Evolutionary conservation across 1,140 invertebrate genomes (phyloP).

Genomic region (Danaus plexippus): DNA sequence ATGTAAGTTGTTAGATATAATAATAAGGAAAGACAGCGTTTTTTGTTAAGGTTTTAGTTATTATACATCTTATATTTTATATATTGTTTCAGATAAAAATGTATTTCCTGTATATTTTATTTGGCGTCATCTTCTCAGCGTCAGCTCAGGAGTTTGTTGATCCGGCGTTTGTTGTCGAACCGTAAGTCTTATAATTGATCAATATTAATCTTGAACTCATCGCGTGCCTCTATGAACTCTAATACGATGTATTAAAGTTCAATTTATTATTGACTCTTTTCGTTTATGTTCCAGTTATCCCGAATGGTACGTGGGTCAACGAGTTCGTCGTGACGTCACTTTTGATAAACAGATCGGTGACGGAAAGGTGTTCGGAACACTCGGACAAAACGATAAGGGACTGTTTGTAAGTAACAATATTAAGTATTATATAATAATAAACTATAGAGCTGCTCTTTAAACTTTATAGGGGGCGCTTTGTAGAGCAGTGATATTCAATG

Average conservation of each 20-base stretch:
- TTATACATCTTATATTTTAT: too few relatives aligned
- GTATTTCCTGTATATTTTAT: slow-evolving; percentile 7
- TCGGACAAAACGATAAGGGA: slow-evolving; percentile 37
- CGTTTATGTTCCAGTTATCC: slow-evolving; percentile 24
- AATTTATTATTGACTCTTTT: neutral
- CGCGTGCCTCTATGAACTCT: neutral
- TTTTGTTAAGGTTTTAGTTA: too few relatives aligned
- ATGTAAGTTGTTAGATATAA: too few relatives aligned
- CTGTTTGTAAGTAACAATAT: slow-evolving; percentile 24
- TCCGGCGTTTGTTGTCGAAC: slow-evolving; percentile 1
- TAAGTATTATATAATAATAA: too few relatives aligned
- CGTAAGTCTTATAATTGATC: slow-evolving; percentile 7
- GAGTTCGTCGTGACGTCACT: slow-evolving; percentile 29
- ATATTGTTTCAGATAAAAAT: slow-evolving; percentile 7
- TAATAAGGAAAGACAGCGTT: too few relatives aligned
- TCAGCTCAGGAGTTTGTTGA: slow-evolving; percentile 8
- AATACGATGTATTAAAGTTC: neutral
- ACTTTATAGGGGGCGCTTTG: too few relatives aligned
- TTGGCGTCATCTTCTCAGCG: slow-evolving; percentile 6
- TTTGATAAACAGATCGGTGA: slow-evolving; percentile 14
- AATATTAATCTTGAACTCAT: neutral
- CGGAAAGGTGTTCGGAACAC: slow-evolving; percentile 37
- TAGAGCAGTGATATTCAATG: too few relatives aligned
- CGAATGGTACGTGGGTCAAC: slow-evolving; percentile 25
- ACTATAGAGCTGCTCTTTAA: too few relatives aligned